Evolutionary conservation across 2,797 vertebrate genomes (phyloP), one percentile per base, ranked within the genome.

Genomic region (Hapalemur alaotrensis): DNA sequence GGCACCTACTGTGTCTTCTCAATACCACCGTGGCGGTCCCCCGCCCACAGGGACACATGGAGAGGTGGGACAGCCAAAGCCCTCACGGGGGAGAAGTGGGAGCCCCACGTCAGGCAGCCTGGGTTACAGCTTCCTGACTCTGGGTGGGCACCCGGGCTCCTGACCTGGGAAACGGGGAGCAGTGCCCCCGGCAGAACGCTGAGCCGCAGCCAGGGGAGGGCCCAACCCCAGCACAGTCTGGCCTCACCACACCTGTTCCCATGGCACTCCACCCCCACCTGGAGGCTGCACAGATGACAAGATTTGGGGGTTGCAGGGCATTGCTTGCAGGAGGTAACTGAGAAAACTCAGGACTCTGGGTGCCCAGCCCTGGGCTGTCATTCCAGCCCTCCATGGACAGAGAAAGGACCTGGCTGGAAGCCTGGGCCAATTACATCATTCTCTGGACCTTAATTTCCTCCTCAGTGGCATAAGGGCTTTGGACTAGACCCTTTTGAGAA

Each of bases 21-120:
- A 46, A 0, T 5, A 32, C 43, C 4, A 13, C 1, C 2, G 7
- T 38, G 46, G 38, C 1, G 0, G 4, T 4, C 61, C 22, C 28
- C n/a, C 63, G 25, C 72, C 73, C 46, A 18, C 0, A 0, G 35
- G 10, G 23, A 57, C 54, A 57, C 57, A 59, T 12, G 57, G 57
- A 59, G 57, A 59, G 57, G 1, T 1, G 25, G 57, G 57, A 59
- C 25, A 59, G 57, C 57, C 57, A 0, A 25, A 59, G 25, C 57
- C 11, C 57, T 28, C 25, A 28, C 25, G 12, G 57, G 57, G 57
- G 57, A 59, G 57, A 59, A 59, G 57, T 59, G 4, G 9, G 57
- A 54, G 52, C 52, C 52, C 52, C 52, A 28, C 14, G 3, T 13
- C 75, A 22, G 23, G 22, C 59, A 75, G 38, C 69, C 32, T 14